A percentile compares a stretch with the other conserved stretches of the same genome.
phyloP scores from a whole-genome alignment of 2,888 invertebrate species.

The Ennomos erosarius region DNA sequence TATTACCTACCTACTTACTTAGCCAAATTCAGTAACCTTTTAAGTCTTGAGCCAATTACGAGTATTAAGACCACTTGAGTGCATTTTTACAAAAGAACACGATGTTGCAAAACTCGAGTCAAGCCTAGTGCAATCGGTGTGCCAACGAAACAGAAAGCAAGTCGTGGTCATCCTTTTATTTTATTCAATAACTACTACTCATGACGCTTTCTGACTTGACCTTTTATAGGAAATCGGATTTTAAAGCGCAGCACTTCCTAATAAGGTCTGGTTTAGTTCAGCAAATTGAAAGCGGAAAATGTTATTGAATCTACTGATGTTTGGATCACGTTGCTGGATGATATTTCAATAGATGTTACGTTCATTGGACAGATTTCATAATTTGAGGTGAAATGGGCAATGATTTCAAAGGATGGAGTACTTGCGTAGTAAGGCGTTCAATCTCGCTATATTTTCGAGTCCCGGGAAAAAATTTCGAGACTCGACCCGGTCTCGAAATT shows the following conservation, averaged over 20 bases:
- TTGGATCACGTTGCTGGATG: slow-evolving; percentile 17
- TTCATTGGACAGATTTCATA: slow-evolving; percentile 3
- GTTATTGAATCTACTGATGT: slow-evolving; percentile 11
- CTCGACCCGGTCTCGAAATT: too few species aligned
- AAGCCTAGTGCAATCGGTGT: slow-evolving; percentile 25
- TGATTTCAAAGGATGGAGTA: too few species aligned
- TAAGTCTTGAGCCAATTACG: slow-evolving; percentile 10
- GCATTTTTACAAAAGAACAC: slow-evolving; percentile 22
- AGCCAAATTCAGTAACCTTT: slow-evolving; percentile 9
- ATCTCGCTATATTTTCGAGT: too few species aligned
- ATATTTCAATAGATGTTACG: slow-evolving; percentile 16
- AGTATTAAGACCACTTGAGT: slow-evolving; percentile 12
- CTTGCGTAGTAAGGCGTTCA: too few species aligned
- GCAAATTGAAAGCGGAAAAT: slow-evolving; percentile 5
- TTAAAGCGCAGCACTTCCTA: neutral
- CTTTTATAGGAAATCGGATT: slow-evolving; percentile 16
- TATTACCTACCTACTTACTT: neutral
- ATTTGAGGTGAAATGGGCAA: slow-evolving; percentile 5
- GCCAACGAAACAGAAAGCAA: slow-evolving; percentile 30
- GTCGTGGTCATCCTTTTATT: slow-evolving; percentile 32
- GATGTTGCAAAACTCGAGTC: slow-evolving; percentile 13
- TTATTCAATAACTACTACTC: slow-evolving; percentile 23
- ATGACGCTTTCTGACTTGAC: slow-evolving; percentile 27
- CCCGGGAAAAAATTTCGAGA: too few species aligned
- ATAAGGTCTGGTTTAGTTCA: slow-evolving; percentile 2